These are phyloP conservation scores for Sitta carolinensis DNA, from an alignment of 2,797 vertebrate species.

Conservation along the genomic window DNA sequence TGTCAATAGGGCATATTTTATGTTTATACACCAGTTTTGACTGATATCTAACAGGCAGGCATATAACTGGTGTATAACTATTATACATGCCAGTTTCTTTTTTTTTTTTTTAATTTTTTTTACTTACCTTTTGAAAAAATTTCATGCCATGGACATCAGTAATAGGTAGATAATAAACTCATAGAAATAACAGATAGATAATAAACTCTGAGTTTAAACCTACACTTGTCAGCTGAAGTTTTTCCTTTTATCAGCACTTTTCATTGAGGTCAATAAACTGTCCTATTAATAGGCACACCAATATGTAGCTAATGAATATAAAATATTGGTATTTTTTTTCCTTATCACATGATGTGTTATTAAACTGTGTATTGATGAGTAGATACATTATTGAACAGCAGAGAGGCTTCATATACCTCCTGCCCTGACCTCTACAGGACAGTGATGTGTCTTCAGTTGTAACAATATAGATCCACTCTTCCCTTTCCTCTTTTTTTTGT, in stretches of 20 bases:
- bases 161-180: not conserved
- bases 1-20: accelerated
- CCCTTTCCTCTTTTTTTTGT: not conserved
- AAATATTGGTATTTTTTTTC: not conserved
- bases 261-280: not conserved
- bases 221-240: not conserved
- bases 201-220: not conserved
- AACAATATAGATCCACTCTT: not conserved
- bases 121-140: not conserved
- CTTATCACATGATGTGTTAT: not conserved
- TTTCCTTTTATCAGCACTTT: not conserved
- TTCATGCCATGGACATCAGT: too few species aligned
- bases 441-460: not conserved
- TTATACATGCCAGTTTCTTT: not conserved
- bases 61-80: not conserved
- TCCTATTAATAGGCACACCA: not conserved
- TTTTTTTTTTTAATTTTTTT: not conserved
- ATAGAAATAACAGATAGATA: not conserved
- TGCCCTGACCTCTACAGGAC: not conserved
- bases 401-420: not conserved
- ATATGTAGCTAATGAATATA: not conserved
- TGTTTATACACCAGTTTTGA: not conserved
- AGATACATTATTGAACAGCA: not conserved
- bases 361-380: not conserved
- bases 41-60: not conserved